A percentile compares a stretch with the other conserved stretches of the same genome.
Evolutionary conservation across 1,140 invertebrate genomes (phyloP).

Genomic region (Linepithema humile): DNA sequence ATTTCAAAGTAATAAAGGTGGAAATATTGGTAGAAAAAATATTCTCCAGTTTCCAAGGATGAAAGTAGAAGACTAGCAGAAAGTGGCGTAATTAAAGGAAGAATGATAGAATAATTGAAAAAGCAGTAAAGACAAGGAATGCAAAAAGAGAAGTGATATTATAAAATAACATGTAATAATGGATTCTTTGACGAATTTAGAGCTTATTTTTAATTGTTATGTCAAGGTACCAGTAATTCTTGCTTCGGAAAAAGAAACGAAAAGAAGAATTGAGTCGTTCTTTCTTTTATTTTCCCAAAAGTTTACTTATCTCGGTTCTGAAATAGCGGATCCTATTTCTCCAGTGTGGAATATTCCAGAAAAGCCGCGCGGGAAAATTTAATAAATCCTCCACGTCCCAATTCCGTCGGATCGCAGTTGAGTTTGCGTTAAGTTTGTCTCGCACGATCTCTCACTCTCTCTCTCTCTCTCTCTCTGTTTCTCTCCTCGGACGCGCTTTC

Average conservation of each 20-base stretch:
- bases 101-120: not conserved
- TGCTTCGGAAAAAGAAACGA: not conserved
- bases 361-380: constrained; percentile 46
- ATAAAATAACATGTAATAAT: not conserved
- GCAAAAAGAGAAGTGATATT: not conserved
- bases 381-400: constrained; percentile 32
- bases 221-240: not conserved
- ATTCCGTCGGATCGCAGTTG: not conserved
- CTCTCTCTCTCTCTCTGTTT: not conserved
- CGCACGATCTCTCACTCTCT: constrained; percentile 11
- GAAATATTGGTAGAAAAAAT: not conserved
- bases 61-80: not conserved
- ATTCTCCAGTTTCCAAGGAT: not conserved
- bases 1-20: not conserved
- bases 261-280: not conserved
- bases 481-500: constrained; percentile 50
- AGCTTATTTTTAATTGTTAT: not conserved
- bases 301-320: not conserved
- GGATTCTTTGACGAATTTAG: constrained; percentile 40
- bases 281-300: not conserved
- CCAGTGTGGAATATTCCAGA: not conserved
- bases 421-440: constrained; percentile 19
- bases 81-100: constrained; percentile 7
- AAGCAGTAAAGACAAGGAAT: not conserved
- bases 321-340: constrained; percentile 28